phyloP scores from a whole-genome alignment of 2,888 invertebrate genomes.

The Lithosia quadra region DNA sequence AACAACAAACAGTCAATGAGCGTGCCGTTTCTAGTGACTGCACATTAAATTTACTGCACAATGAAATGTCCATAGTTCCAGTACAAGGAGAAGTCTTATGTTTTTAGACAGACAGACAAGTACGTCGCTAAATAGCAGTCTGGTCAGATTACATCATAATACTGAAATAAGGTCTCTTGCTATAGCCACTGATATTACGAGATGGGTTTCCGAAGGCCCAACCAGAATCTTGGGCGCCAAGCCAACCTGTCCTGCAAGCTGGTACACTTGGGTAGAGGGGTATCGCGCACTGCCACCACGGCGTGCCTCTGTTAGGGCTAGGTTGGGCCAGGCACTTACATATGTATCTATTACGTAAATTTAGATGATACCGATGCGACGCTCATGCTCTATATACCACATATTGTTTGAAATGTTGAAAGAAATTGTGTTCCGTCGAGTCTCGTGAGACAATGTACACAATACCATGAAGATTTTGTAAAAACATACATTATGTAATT shows the following conservation, averaged over 20 bases:
- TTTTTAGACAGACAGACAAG: background rate
- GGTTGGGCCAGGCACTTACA: too few relatives aligned
- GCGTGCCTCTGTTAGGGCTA: too few relatives aligned
- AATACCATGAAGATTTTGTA: slow-evolving; percentile 14
- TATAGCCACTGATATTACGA: background rate
- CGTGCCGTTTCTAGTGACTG: background rate
- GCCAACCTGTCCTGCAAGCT: too few relatives aligned
- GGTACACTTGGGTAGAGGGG: too few relatives aligned
- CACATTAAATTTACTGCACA: background rate
- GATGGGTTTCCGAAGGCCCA: background rate
- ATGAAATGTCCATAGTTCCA: background rate
- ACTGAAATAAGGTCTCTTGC: background rate
- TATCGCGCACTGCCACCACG: too few relatives aligned
- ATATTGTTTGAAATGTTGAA: slow-evolving; percentile 59
- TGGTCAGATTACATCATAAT: background rate
- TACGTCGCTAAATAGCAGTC: background rate
- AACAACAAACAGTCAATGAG: background rate
- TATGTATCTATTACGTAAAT: slow-evolving; percentile 61
- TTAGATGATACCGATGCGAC: slow-evolving; percentile 53
- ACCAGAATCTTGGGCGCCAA: background rate
- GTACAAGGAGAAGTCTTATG: background rate
- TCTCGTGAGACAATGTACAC: slow-evolving; percentile 55
- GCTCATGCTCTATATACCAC: slow-evolving; percentile 65
- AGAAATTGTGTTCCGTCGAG: slow-evolving; percentile 47
- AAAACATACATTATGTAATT: slow-evolving; percentile 17